Percentiles rank a stretch among this genome's conserved stretches.
phyloP scores from a whole-genome alignment of 1,140 invertebrate species.

The Trachymyrmex septentrionalis region DNA sequence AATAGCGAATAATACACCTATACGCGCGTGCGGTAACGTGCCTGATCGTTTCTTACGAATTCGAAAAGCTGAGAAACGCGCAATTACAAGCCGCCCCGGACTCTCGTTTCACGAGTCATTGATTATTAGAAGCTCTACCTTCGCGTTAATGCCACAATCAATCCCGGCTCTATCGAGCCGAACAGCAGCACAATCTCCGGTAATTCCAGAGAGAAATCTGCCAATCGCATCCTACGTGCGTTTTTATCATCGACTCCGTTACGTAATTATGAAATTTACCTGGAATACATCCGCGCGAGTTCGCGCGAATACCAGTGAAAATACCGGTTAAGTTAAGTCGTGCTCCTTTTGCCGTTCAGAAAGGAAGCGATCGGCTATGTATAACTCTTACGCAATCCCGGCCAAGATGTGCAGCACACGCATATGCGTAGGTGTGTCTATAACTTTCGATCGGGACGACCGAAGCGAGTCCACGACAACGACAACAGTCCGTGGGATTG shows the following conservation, averaged over 20 bases:
- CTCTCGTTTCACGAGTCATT: constrained; percentile 39
- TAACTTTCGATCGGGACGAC: constrained; percentile 61
- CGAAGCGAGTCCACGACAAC: constrained; percentile 16
- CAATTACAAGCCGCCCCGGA: constrained; percentile 17
- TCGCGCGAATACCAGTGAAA: neutral
- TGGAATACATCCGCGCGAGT: neutral
- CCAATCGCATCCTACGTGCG: constrained; percentile 37
- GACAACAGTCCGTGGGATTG: neutral
- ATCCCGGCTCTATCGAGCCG: constrained; percentile 17
- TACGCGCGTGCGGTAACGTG: neutral
- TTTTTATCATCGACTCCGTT: constrained; percentile 46
- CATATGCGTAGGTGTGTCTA: constrained; percentile 41
- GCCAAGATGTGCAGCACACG: constrained; percentile 40
- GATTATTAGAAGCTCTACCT: constrained; percentile 21
- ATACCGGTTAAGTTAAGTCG: constrained; percentile 64
- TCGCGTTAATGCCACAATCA: constrained; percentile 28
- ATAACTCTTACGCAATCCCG: constrained; percentile 55
- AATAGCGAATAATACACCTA: neutral
- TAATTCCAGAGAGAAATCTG: constrained; percentile 43
- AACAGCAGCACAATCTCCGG: constrained; percentile 2
- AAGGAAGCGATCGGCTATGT: constrained; percentile 43
- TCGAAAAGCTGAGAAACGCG: neutral
- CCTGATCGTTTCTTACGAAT: neutral
- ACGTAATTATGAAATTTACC: constrained; percentile 53
- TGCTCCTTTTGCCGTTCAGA: constrained; percentile 49